Percentiles rank a stretch among this genome's conserved stretches.
Evolutionary conservation across 1,140 invertebrate genomes (phyloP).

Genomic region (Sitophilus oryzae): DNA sequence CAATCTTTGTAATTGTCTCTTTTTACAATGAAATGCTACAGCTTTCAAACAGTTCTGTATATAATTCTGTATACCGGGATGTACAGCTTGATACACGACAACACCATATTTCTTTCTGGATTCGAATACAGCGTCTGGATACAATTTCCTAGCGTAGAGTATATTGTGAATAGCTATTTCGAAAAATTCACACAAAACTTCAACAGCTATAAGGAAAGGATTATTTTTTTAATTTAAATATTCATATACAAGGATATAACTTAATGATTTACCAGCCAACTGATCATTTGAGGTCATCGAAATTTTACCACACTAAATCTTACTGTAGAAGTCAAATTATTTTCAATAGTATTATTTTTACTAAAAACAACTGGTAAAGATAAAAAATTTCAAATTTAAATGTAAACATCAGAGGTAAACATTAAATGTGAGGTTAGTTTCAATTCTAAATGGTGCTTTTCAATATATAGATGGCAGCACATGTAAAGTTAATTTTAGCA

Average conservation of each 20-base stretch:
- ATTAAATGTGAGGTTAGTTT: no score
- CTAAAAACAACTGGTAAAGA: no score
- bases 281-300: not conserved
- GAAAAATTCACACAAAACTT: conserved; percentile 47
- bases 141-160: conserved; percentile 49
- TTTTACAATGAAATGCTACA: conserved; percentile 27
- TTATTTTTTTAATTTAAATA: not conserved
- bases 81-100: conserved; percentile 46
- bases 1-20: conserved; percentile 27
- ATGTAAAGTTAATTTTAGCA: no score
- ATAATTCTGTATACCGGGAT: conserved; percentile 52
- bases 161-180: conserved; percentile 52
- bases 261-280: not conserved
- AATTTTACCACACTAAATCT: no score
- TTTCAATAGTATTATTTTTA: no score
- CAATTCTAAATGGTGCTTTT: no score
- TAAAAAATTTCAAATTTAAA: no score
- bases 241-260: no score
- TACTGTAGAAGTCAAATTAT: no score
- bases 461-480: no score
- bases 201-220: conserved; percentile 21
- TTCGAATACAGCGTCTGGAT: conserved; percentile 50
- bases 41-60: conserved; percentile 47
- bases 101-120: conserved; percentile 51
- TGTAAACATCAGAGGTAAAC: no score